Evolutionary conservation across 2,113 vertebrate genomes (phyloP), one percentile per base, ranked within the genome.

Genomic region (Phycodurus eques): DNA sequence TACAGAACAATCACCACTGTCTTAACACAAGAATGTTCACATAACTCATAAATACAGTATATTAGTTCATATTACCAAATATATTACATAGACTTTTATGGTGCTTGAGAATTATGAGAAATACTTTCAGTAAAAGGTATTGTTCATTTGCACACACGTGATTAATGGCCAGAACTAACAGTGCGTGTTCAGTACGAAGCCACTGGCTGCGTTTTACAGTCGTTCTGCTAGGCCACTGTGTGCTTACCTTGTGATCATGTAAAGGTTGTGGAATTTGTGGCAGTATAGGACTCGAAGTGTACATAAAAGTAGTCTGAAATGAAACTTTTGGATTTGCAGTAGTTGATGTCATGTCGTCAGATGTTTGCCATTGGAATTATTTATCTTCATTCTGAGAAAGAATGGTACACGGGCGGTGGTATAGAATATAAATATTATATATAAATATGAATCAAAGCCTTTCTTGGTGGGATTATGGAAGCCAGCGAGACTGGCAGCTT

Each of bases 11-110:
- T 59, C 71, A 83, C 77, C 77, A 85, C 84, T 67, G 75, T 87
- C 85, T 80, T 84, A 83, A 79, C 73, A 73, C 79, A 83, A 73
- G 87, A 91, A 90, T 88, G 87, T 88, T 88, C 81, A 90, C 83
- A 31, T 47, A 13, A 54, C 11, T n/a, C 49, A 68, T 68, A 8
- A 35, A 33, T 66, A 22, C 19, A n/a, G 62, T 42, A n/a, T 66
- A 66, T 44, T 46, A 66, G 44, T 46, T 66, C 63, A 44, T 8
- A 17, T 61, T 1, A 61, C 13, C 54, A 22, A n/a, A 54, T 54
- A 8, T 27, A 57, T 43, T 68, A 70, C 54, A 42, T 70, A 70
- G 81, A 56, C 20, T 11, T 56, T 75, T 73, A 67, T 72, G 79
- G 81, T 80, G 84, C 56, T 83, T 83, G 71, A 60, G 69, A 74